Base-by-base conservation (phyloP, 2,888 invertebrate species). In the Tipula lateralis region DNA sequence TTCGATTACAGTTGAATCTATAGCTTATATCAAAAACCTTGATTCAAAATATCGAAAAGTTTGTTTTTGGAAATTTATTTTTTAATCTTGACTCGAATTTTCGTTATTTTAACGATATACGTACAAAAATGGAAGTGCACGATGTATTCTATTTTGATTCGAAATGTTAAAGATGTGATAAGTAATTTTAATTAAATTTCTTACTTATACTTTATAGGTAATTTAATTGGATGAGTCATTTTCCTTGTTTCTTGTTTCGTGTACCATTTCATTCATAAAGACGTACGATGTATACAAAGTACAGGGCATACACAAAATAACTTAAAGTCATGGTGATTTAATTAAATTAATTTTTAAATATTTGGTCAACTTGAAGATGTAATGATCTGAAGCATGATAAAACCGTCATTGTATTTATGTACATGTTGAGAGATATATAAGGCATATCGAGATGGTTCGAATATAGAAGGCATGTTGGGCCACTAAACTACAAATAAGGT, bases 141-240 rank as follows among this genome's bases (percentile, higher is more conserved):
- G 66, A 66, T 24, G 24, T 50, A 13, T 66, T 66, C 7, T 66
- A 24, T 66, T 24, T 66, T 66, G 66, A 66, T 66, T 66, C 66
- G 66, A 66, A 66, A 66, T 66, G 66, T 66, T 66, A 66, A 66
- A 66, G 66, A 66, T 66, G 66, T 66, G 66, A 66, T 66, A 66
- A 66, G 66, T 66, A 66, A 66, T 66, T 66, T 66, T 66, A 66
- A 66, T 66, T 66, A 66, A 66, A 66, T 66, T 66, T 66, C 66
- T 66, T 66, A 66, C 24, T 66, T 66, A 24, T 50, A 50, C 9
- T 66, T 66, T 24, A 66, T 66, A 66, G 24, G 66, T 66, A 24
- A 66, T 3, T 66, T 66, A 66, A 66, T 66, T 66, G 66, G 66
- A 66, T 66, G 66, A 66, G 66, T 66, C 66, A 66, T 66, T 66